Percentiles rank a stretch among this genome's conserved stretches.
These are phyloP conservation scores for Cranoglanis bouderius DNA, from an alignment of 2,113 vertebrate genomes.

Conservation along the genomic window DNA sequence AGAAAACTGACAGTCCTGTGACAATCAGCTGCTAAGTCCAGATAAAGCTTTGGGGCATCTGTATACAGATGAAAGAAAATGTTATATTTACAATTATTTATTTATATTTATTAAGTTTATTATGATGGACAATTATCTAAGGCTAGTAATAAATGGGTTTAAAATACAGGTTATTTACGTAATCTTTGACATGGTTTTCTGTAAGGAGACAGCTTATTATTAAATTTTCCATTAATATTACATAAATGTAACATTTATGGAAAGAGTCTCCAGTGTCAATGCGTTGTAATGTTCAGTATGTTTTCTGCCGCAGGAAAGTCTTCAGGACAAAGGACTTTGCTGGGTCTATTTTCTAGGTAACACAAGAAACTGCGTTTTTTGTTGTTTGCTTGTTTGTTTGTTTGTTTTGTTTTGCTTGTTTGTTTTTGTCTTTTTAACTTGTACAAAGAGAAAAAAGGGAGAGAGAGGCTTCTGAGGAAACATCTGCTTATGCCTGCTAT, in stretches of 20 bases:
- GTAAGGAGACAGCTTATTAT: background rate
- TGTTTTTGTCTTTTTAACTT: background rate
- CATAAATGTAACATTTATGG: too few species aligned
- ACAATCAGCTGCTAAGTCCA: background rate
- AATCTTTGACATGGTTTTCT: background rate
- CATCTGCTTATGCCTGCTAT: background rate
- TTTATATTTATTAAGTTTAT: too few species aligned
- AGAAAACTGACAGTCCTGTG: background rate
- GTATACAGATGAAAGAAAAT: background rate
- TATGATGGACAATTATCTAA: background rate
- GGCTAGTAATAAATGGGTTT: background rate
- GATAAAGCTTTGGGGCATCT: background rate
- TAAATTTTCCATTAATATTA: too few species aligned
- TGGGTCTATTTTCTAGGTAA: background rate
- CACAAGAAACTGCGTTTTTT: background rate
- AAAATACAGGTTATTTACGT: background rate
- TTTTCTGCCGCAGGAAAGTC: background rate
- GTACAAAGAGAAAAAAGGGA: background rate
- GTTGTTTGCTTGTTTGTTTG: too few species aligned
- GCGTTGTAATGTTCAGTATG: background rate
- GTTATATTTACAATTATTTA: background rate
- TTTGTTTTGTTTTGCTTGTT: too few species aligned
- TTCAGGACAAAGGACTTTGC: background rate
- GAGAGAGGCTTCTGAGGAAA: background rate
- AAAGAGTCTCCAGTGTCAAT: too few species aligned